These are phyloP conservation scores for Xestoiulus laeticollis DNA, from an alignment of 2,888 invertebrate genomes.

Conservation along the genomic window DNA sequence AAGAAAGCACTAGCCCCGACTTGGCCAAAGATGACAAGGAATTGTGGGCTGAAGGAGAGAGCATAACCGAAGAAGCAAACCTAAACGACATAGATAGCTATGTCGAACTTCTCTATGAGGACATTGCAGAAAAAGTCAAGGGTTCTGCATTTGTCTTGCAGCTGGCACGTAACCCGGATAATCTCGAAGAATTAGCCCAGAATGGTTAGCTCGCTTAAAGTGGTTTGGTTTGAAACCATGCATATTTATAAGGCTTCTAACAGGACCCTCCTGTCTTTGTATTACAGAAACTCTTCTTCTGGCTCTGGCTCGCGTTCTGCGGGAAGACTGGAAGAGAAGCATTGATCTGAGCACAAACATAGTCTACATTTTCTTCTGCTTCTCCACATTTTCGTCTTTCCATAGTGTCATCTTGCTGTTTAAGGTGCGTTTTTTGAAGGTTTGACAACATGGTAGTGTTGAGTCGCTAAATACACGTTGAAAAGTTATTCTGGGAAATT, in stretches of 20 bases:
- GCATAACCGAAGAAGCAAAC: constrained; percentile 69
- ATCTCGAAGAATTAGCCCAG: constrained; percentile 89
- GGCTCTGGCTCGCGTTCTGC: constrained; percentile 91
- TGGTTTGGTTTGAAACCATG: constrained; percentile 54
- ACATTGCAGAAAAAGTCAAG: constrained; percentile 80
- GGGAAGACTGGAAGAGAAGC: constrained; percentile 98
- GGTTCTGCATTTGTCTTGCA: constrained; percentile 92
- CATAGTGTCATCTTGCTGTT: constrained; percentile 94
- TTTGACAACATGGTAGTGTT: not conserved
- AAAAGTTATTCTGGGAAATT: constrained; percentile 45
- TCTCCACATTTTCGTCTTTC: constrained; percentile 94
- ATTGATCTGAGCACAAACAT: constrained; percentile 96
- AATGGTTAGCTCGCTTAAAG: constrained; percentile 76
- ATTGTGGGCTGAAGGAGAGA: constrained; percentile 57
- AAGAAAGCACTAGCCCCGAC: constrained; percentile 52
- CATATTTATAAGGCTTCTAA: constrained; percentile 50
- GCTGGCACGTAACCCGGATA: constrained; percentile 91
- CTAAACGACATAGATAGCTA: constrained; percentile 91
- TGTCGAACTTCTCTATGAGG: constrained; percentile 95
- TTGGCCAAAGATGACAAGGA: constrained; percentile 57
- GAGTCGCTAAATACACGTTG: not conserved
- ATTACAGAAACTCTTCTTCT: constrained; percentile 84
- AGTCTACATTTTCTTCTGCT: constrained; percentile 95
- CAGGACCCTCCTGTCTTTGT: not conserved
- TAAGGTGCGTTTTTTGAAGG: constrained; percentile 71